Evolutionary conservation across 1,140 invertebrate species (phyloP).

Genomic region (Mizuhopecten yessoensis): DNA sequence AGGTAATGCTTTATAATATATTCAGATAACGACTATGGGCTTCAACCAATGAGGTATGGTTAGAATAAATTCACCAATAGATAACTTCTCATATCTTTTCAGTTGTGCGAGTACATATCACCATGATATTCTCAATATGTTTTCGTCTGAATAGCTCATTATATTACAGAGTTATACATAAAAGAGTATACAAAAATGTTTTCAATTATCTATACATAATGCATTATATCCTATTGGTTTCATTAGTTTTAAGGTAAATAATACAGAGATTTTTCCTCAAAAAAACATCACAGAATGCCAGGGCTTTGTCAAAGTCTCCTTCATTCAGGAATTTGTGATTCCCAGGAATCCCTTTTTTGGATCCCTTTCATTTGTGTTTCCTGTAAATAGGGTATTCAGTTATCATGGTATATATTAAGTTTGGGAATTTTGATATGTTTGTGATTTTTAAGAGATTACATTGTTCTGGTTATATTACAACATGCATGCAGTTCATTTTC

Average conservation of each 20-base stretch:
- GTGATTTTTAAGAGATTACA: too few relatives aligned
- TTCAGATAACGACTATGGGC: not conserved
- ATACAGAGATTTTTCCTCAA: too few relatives aligned
- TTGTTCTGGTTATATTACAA: too few relatives aligned
- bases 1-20: not conserved
- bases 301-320: too few relatives aligned
- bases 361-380: too few relatives aligned
- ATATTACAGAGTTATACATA: not conserved
- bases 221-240: not conserved
- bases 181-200: not conserved
- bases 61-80: not conserved
- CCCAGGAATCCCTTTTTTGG: too few relatives aligned
- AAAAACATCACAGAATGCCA: too few relatives aligned
- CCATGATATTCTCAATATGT: not conserved
- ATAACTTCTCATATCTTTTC: not conserved
- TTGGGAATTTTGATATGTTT: too few relatives aligned
- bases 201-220: not conserved
- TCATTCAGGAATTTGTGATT: too few relatives aligned
- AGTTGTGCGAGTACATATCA: constrained; percentile 15
- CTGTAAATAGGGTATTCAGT: too few relatives aligned
- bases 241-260: not conserved
- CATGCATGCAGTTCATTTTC: not conserved
- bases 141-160: not conserved
- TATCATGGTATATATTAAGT: too few relatives aligned
- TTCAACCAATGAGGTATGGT: not conserved